These are phyloP conservation scores for Lutraria lutraria DNA, from an alignment of 2,888 invertebrate species.

Conservation along the genomic window DNA sequence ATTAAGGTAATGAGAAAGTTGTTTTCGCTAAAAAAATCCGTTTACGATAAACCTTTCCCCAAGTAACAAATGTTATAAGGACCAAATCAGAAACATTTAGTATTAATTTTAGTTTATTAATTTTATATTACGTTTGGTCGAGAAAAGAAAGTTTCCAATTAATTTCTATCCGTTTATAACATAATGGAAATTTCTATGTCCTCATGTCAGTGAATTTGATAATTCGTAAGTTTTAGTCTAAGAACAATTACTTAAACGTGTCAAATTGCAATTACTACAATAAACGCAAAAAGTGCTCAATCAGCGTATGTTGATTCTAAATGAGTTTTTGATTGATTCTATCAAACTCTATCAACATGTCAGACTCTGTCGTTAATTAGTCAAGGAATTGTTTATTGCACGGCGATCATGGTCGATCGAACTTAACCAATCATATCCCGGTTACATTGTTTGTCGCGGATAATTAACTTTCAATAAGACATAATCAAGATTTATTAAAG, in stretches of 20 bases:
- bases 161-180: not conserved
- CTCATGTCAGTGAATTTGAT: not conserved
- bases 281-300: not conserved
- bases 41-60: too few species aligned
- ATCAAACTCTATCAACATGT: slow-evolving; percentile 39
- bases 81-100: too few species aligned
- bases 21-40: too few species aligned
- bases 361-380: slow-evolving; percentile 44
- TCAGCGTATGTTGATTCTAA: not conserved
- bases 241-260: slow-evolving; percentile 47
- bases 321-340: slow-evolving; percentile 18
- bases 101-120: too few species aligned
- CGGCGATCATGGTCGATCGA: slow-evolving; percentile 7
- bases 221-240: not conserved
- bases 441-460: slow-evolving; percentile 27
- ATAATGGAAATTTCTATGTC: not conserved
- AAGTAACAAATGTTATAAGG: too few species aligned
- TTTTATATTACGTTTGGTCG: too few species aligned
- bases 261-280: slow-evolving; percentile 28
- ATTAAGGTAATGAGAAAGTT: too few species aligned
- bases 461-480: slow-evolving; percentile 31
- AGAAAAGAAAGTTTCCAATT: too few species aligned
- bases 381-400: slow-evolving; percentile 33
- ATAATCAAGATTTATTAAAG: slow-evolving; percentile 29
- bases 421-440: slow-evolving; percentile 20